Base-by-base conservation (phyloP, 2,113 vertebrate species). In the Podocnemis expansa region DNA sequence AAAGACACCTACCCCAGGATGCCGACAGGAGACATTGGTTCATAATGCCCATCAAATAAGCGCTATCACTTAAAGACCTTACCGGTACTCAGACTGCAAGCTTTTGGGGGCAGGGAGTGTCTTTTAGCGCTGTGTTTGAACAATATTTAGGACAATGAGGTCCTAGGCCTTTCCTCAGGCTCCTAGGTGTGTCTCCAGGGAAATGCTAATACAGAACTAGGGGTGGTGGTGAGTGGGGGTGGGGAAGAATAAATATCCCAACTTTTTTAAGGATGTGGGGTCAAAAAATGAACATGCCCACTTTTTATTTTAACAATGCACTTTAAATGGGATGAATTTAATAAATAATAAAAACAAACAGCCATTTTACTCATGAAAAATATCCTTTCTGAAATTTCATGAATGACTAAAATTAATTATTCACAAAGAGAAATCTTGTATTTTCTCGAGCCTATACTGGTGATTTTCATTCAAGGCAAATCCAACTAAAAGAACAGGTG, bases 81-180 rank as follows among this genome's bases (percentile, higher is more conserved):
- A 63, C n/a, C n/a, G n/a, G n/a, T n/a, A n/a, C 49, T 95, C 73
- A 54, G 56, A 75, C 13, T 24, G 84, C 34, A 27, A 49, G 8
- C 2, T 45, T 10, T 41, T 81, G 51, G 56, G 38, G 27, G 1
- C 0, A 25, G 22, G 43, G 17, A 47, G 47, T 80, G 47, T 9
- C 8, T 78, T 49, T 78, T 79, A 0, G 0, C 49, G 29, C 43
- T 0, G 0, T 2, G 51, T 87, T 85, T 78, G 41, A 1, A 1
- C 24, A 2, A 0, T 0, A 2, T 2, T 24, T 51, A 58, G 51
- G 19, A 4, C 5, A 3, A 9, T 4, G 22, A n/a, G 10, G 75
- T 75, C 22, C 12, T 25, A 12, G 24, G 4, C 38, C 41, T 27
- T 45, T 24, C 41, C 6, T 76, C 5, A 14, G 73, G n/a, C 5